Conservation (phyloP, 2,797 vertebrate species). For the Lacerta viridis region DNA sequence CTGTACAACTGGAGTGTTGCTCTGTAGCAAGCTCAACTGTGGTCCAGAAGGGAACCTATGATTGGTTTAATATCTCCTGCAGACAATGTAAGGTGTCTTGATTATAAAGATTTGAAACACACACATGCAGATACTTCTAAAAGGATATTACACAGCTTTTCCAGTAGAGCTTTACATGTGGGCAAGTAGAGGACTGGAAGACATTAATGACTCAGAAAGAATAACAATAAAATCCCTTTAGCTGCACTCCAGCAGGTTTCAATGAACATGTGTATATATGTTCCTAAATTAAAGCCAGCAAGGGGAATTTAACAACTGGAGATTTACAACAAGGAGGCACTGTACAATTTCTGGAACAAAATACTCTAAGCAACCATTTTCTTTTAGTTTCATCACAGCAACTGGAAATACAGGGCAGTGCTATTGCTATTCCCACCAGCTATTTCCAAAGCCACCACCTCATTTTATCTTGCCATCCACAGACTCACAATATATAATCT, state of each 20-base stretch:
- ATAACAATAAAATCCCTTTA: conserved; percentile 31
- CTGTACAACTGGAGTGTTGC: not conserved
- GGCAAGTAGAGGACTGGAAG: conserved; percentile 26
- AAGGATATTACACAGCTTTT: conserved; percentile 37
- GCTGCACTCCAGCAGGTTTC: conserved; percentile 48
- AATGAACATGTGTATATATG: not conserved
- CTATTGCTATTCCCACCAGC: not conserved
- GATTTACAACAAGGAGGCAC: conserved; percentile 12
- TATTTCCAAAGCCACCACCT: not conserved
- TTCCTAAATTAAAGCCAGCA: conserved; percentile 55
- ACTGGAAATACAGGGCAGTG: conserved; percentile 2
- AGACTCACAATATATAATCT: not conserved
- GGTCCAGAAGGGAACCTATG: conserved; percentile 20
- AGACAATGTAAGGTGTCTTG: conserved; percentile 38
- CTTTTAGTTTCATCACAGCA: conserved; percentile 13
- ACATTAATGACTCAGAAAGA: conserved; percentile 38
- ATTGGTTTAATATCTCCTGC: conserved; percentile 46
- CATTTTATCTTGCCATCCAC: not conserved
- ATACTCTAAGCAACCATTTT: conserved; percentile 26
- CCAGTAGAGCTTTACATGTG: conserved; percentile 32
- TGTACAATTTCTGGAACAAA: conserved; percentile 14
- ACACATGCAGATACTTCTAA: conserved; percentile 36
- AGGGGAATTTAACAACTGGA: conserved; percentile 26
- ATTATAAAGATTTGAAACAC: conserved; percentile 18
- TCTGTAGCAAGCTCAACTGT: conserved; percentile 7